These are phyloP conservation scores for Subanguina moxae DNA, from an alignment of 1,140 invertebrate species.

Conservation along the genomic window DNA sequence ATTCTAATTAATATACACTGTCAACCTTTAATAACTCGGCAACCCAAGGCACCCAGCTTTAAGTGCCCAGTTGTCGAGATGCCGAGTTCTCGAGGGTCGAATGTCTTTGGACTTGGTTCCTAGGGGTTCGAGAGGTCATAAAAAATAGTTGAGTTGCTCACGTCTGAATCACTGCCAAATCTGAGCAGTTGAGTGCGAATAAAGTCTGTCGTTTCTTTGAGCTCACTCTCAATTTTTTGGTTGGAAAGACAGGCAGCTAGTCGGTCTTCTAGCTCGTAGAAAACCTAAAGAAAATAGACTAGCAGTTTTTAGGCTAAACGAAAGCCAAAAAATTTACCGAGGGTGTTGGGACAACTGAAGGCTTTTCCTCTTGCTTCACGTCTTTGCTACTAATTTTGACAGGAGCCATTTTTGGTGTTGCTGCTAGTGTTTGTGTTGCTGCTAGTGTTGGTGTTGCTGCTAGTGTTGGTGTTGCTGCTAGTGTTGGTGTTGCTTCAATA, in stretches of 20 bases:
- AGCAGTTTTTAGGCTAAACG: neutral
- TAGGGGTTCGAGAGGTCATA: slow-evolving; percentile 3
- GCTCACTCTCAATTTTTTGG: slow-evolving; percentile 1
- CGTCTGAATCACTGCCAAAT: slow-evolving; percentile 4
- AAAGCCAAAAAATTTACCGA: neutral
- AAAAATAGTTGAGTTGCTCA: neutral
- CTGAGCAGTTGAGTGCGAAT: neutral
- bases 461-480: too few species aligned
- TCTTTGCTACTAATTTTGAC: too few species aligned
- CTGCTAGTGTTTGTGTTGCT: too few species aligned
- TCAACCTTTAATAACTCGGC: too few species aligned
- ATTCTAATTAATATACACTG: too few species aligned
- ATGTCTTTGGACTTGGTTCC: neutral
- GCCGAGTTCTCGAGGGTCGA: neutral
- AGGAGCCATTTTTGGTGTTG: too few species aligned
- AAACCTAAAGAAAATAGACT: slow-evolving; percentile 1
- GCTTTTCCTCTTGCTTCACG: slow-evolving; percentile 5
- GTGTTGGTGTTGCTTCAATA: too few species aligned
- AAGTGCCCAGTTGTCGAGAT: too few species aligned
- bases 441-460: too few species aligned
- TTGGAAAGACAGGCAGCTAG: neutral
- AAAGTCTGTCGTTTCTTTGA: slow-evolving; percentile 4
- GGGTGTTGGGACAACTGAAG: neutral
- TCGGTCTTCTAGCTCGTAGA: slow-evolving; percentile 13
- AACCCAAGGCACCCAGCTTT: too few species aligned